These are phyloP conservation scores for Operophtera brumata DNA, from an alignment of 2,888 invertebrate genomes.

Conservation along the genomic window DNA sequence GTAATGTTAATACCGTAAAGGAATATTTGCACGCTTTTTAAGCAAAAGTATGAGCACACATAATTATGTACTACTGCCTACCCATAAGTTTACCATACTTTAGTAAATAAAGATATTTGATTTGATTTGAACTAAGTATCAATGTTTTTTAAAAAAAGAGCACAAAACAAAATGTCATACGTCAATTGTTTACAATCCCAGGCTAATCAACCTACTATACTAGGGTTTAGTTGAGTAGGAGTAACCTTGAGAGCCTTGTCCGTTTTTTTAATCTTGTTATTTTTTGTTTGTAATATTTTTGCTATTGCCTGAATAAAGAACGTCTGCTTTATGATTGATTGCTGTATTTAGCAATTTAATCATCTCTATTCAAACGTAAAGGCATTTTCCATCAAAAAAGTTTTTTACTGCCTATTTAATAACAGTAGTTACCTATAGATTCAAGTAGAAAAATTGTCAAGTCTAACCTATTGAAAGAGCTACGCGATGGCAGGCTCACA, in stretches of 20 bases:
- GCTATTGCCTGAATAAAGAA: constrained; percentile 12
- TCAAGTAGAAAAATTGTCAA: constrained; percentile 31
- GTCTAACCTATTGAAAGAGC: constrained; percentile 54
- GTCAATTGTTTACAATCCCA: too few species aligned
- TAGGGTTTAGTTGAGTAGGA: too few species aligned
- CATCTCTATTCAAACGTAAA: constrained; percentile 13
- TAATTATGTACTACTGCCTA: too few species aligned
- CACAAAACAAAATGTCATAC: too few species aligned
- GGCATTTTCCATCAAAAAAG: constrained; percentile 10
- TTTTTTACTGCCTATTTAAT: background rate
- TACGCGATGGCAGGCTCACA: constrained; percentile 53
- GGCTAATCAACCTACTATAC: too few species aligned
- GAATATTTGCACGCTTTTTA: too few species aligned
- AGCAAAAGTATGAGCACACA: too few species aligned
- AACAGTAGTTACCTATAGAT: constrained; percentile 7
- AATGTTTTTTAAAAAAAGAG: too few species aligned
- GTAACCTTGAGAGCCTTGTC: background rate
- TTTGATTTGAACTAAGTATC: too few species aligned
- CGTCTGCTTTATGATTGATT: constrained; percentile 14
- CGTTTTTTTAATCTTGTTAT: background rate
- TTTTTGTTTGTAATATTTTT: background rate
- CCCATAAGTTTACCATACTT: too few species aligned
- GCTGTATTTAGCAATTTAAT: constrained; percentile 9
- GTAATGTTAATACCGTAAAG: too few species aligned
- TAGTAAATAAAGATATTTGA: too few species aligned